Percentiles rank a stretch among this genome's conserved stretches.
phyloP scores from a whole-genome alignment of 1,140 invertebrate species.

The Zophobas morio region DNA sequence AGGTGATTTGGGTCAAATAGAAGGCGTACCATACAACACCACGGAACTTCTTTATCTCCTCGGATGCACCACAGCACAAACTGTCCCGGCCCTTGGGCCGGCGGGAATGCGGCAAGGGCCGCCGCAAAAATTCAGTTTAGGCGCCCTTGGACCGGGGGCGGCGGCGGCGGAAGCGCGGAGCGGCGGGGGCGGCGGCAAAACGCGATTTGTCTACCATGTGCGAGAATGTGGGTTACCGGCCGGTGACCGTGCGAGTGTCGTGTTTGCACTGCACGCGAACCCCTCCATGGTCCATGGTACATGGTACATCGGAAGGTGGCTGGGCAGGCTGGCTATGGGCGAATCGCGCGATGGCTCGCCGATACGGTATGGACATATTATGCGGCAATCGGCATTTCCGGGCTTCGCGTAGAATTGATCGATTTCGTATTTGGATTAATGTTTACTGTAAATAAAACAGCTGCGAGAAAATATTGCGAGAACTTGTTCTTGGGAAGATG shows the following conservation, averaged over 20 bases:
- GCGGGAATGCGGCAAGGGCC: neutral
- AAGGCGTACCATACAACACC: constrained; percentile 45
- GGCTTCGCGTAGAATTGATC: constrained; percentile 8
- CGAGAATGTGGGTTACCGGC: constrained; percentile 54
- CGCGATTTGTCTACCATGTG: constrained; percentile 51
- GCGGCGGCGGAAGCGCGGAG: neutral
- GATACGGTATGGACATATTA: neutral
- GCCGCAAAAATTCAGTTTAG: constrained; percentile 1
- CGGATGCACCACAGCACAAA: constrained; percentile 21
- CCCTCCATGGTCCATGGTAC: constrained; percentile 44
- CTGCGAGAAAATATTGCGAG: too few relatives aligned
- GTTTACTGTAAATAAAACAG: constrained; percentile 31
- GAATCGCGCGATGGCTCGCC: constrained; percentile 8
- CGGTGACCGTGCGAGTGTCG: constrained; percentile 55
- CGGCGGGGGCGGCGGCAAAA: constrained; percentile 35
- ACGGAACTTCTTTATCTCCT: constrained; percentile 44
- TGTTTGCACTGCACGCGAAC: constrained; percentile 54
- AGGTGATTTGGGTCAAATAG: constrained; percentile 51
- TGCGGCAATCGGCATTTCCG: constrained; percentile 5
- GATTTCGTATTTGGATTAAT: constrained; percentile 26
- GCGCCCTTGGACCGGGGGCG: neutral
- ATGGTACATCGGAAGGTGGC: constrained; percentile 48
- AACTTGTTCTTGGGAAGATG: neutral
- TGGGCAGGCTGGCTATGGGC: constrained; percentile 4
- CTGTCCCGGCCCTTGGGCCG: neutral